Evolutionary conservation across 2,797 vertebrate species (phyloP).

Genomic region (Ficedula albicollis): DNA sequence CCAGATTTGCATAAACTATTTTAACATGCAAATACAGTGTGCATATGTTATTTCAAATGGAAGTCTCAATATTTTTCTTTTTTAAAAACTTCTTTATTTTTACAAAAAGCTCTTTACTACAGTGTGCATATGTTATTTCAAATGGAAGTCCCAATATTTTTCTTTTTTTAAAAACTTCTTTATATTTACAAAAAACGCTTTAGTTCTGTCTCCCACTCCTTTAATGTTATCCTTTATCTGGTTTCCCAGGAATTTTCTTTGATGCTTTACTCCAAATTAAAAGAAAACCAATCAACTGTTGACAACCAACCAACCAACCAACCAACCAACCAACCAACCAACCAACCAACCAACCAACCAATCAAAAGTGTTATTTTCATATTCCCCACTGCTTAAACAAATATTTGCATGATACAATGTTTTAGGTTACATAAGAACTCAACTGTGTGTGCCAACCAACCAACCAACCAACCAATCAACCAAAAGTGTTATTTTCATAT

Average conservation of each 20-base stretch:
- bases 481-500: background rate
- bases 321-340: background rate
- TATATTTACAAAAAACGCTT: background rate
- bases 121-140: background rate
- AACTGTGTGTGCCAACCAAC: background rate
- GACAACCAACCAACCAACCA: background rate
- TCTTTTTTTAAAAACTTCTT: background rate
- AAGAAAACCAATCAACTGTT: background rate
- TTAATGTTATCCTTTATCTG: background rate
- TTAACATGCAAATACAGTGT: background rate
- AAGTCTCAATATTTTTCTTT: background rate
- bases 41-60: background rate
- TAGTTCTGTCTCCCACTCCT: background rate
- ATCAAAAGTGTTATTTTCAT: background rate
- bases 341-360: no score
- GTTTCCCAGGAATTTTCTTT: background rate
- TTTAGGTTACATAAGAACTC: background rate
- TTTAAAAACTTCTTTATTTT: background rate
- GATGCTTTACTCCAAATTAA: background rate
- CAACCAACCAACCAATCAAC: background rate
- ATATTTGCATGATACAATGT: background rate
- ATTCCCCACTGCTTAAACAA: background rate
- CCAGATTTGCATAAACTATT: background rate
- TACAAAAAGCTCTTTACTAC: background rate
- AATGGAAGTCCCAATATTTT: background rate